Conservation (phyloP, 2,797 vertebrate species). For the Morelia viridis region DNA sequence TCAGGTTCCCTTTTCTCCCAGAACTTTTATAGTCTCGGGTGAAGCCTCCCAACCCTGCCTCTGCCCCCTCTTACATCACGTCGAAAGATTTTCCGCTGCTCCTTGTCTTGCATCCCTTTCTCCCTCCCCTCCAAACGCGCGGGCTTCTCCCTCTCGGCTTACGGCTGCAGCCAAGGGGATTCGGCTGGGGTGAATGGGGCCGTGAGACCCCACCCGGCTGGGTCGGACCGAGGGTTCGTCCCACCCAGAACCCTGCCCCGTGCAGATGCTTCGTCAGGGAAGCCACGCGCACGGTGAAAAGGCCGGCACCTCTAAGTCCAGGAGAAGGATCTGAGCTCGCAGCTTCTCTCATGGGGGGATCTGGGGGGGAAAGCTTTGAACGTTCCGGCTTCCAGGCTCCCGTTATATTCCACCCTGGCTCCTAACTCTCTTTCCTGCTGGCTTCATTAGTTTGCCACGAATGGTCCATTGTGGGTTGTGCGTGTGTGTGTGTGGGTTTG, state of each 20-base stretch:
- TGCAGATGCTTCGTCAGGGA: neutral
- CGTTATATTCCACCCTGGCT: too few relatives aligned
- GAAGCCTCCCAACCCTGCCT: conserved; percentile 82
- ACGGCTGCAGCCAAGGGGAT: conserved; percentile 68
- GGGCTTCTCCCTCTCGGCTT: conserved; percentile 60
- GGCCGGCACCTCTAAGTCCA: too few relatives aligned
- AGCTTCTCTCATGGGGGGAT: too few relatives aligned
- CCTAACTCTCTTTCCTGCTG: too few relatives aligned
- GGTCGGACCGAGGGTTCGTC: fast-evolving
- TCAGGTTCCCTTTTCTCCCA: conserved; percentile 73
- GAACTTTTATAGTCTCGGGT: conserved; percentile 90
- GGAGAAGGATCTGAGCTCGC: too few relatives aligned
- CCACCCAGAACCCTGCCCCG: neutral
- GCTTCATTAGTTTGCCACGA: too few relatives aligned
- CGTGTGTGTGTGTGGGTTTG: too few relatives aligned
- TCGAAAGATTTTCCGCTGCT: conserved; percentile 84
- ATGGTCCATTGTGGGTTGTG: too few relatives aligned
- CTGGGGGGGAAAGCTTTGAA: too few relatives aligned
- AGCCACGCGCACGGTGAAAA: too few relatives aligned
- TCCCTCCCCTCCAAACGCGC: conserved; percentile 51
- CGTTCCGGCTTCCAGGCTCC: too few relatives aligned
- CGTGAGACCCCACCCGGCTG: neutral
- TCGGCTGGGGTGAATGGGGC: conserved; percentile 61
- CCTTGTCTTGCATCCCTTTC: conserved; percentile 72
- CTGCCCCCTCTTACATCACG: conserved; percentile 87